Conservation (phyloP, 2,797 vertebrate genomes). For the Nasua narica region DNA sequence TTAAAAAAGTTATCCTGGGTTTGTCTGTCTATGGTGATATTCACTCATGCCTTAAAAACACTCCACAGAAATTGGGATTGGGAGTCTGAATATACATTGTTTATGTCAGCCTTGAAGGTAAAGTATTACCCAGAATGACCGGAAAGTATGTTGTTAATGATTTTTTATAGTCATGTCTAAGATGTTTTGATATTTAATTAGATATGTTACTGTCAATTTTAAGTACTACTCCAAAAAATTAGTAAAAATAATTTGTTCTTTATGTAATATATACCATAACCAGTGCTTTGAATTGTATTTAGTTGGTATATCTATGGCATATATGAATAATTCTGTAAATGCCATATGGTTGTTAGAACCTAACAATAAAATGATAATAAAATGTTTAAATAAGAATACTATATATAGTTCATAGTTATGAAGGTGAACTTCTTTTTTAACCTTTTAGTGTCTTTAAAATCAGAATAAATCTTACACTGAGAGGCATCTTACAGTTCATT, state of each 20-base stretch:
- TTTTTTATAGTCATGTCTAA: background rate
- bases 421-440: background rate
- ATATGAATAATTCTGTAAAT: conserved; percentile 10
- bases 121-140: conserved; percentile 65
- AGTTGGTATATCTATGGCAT: background rate
- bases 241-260: conserved; percentile 3
- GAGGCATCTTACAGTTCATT: background rate
- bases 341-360: background rate
- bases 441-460: background rate
- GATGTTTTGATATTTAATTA: conserved; percentile 1
- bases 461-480: background rate
- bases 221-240: conserved; percentile 15
- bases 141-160: background rate
- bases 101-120: conserved; percentile 98
- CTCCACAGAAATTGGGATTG: conserved; percentile 98
- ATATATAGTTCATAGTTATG: background rate
- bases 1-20: conserved; percentile 93
- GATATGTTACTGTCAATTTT: background rate
- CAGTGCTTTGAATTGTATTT: background rate
- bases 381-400: conserved; percentile 30
- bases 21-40: conserved; percentile 89
- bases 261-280: background rate
- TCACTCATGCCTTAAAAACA: conserved; percentile 95
- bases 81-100: conserved; percentile 98
- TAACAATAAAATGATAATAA: background rate